Base-by-base conservation (phyloP, 1,140 invertebrate genomes). In the Prorops nasuta region DNA sequence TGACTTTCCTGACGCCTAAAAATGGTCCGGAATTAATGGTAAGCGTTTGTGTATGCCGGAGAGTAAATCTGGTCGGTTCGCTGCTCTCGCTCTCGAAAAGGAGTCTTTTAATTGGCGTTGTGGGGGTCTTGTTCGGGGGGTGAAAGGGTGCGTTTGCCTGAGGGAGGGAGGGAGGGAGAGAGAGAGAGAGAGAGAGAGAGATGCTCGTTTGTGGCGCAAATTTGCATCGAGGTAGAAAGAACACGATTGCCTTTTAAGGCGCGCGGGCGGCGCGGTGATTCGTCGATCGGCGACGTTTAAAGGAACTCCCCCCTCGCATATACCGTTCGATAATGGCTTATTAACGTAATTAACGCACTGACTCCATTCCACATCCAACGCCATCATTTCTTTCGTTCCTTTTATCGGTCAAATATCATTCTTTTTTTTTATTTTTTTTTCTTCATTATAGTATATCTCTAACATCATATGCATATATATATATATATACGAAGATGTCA, bases 21-120 rank as follows among this genome's bases (percentile, higher is more conserved):
- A n/a, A n/a, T n/a, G n/a, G n/a, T n/a, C n/a, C n/a, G n/a, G n/a
- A n/a, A n/a, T n/a, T n/a, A n/a, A n/a, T n/a, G n/a, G n/a, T n/a
- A n/a, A n/a, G n/a, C n/a, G n/a, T n/a, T n/a, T n/a, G n/a, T n/a
- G n/a, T n/a, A n/a, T n/a, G n/a, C n/a, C n/a, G n/a, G n/a, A n/a
- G n/a, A n/a, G n/a, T n/a, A n/a, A n/a, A n/a, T n/a, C n/a, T n/a
- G 32, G 21, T 12, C 22, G 9, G 20, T 9, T 9, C 22, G 36
- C 17, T 43, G 14, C 18, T 24, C 8, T 14, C 18, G 14, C 15
- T 46, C 66, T 71, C 54, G 56, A 63, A 72, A 74, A 72, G 72
- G 69, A 67, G 66, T 56, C 58, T 73, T 73, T 74, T 74, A 74
- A 74, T 74, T 74, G 72, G 71, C 67, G 59, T 58, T 50, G 51